Percentiles rank a stretch among this genome's conserved stretches.
phyloP scores from a whole-genome alignment of 2,888 invertebrate species.

The Hydraecia micacea region DNA sequence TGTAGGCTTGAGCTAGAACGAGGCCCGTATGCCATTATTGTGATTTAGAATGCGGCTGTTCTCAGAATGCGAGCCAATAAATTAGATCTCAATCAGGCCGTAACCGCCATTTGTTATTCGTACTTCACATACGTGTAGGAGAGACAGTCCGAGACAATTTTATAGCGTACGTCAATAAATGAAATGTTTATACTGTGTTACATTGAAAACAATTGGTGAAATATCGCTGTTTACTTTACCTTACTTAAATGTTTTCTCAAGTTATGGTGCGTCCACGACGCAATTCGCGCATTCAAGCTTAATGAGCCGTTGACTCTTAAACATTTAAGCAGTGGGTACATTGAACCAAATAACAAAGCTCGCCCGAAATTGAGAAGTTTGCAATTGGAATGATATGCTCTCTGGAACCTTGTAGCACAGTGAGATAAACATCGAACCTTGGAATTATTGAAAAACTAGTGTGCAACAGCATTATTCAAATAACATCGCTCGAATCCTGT shows the following conservation, averaged over 20 bases:
- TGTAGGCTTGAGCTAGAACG: conserved; percentile 77
- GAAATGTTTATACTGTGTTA: conserved; percentile 32
- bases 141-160: conserved; percentile 62
- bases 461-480: neutral
- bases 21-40: conserved; percentile 84
- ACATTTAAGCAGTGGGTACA: neutral
- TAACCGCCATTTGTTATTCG: conserved; percentile 85
- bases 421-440: neutral
- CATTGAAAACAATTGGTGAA: conserved; percentile 26
- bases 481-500: neutral
- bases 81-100: conserved; percentile 89
- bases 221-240: conserved; percentile 15
- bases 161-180: conserved; percentile 55
- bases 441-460: neutral
- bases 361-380: neutral
- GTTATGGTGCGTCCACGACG: neutral
- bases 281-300: conserved; percentile 3
- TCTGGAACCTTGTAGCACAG: neutral
- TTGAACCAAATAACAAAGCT: neutral
- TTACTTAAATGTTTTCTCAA: conserved; percentile 3
- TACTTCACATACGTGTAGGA: conserved; percentile 72
- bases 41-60: conserved; percentile 85
- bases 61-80: conserved; percentile 87
- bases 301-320: neutral
- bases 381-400: neutral